phyloP scores from a whole-genome alignment of 2,888 invertebrate genomes.

The Ectemnius lituratus region DNA sequence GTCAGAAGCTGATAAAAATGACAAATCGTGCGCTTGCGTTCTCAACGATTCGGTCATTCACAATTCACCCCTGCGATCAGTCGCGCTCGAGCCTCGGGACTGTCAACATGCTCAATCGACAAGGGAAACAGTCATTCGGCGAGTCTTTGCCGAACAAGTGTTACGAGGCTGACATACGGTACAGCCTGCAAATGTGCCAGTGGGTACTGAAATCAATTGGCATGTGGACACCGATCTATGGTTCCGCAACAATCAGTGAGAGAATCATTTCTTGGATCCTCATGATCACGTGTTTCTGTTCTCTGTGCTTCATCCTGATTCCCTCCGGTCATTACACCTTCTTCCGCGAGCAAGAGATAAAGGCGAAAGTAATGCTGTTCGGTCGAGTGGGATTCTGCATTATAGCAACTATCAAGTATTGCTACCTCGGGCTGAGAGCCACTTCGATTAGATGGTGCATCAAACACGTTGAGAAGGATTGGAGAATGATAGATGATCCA shows the following conservation, averaged over 20 bases:
- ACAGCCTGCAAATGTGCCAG: slow-evolving; percentile 55
- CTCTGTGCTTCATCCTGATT: slow-evolving; percentile 36
- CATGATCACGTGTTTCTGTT: too few relatives aligned
- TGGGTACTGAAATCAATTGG: too few relatives aligned
- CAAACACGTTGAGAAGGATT: too few relatives aligned
- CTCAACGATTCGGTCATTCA: slow-evolving; percentile 24
- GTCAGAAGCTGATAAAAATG: too few relatives aligned
- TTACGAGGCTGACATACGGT: slow-evolving; percentile 13
- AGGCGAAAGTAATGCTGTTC: slow-evolving; percentile 46
- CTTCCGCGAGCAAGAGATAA: slow-evolving; percentile 20
- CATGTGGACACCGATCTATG: too few relatives aligned
- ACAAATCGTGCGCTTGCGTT: slow-evolving; percentile 14
- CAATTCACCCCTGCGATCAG: neutral
- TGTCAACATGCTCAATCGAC: too few relatives aligned
- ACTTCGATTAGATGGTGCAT: too few relatives aligned
- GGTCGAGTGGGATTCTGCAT: slow-evolving; percentile 56
- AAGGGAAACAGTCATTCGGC: neutral
- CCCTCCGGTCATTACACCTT: slow-evolving; percentile 33
- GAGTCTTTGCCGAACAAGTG: neutral
- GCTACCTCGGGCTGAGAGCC: slow-evolving; percentile 35
- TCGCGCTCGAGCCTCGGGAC: slow-evolving; percentile 23
- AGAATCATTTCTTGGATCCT: too few relatives aligned
- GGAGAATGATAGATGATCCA: too few relatives aligned
- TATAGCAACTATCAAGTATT: slow-evolving; percentile 50
- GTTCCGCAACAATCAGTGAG: too few relatives aligned